Conservation (phyloP, 2,888 invertebrate genomes). For the Dryocosmus kuriphilus region DNA sequence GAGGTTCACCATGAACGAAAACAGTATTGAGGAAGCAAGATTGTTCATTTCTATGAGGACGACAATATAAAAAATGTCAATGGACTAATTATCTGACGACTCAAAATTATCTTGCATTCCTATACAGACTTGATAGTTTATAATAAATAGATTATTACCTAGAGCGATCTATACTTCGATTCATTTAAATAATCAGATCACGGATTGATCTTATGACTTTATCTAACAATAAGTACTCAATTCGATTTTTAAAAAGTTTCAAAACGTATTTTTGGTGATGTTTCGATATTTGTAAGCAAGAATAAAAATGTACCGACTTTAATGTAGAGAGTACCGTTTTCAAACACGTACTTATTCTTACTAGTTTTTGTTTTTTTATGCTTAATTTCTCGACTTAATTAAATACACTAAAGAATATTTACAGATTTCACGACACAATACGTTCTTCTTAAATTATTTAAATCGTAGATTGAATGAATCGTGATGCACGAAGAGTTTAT, state of each 20-base stretch:
- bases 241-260: not conserved
- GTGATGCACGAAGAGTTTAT: not conserved
- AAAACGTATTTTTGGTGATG: constrained; percentile 3
- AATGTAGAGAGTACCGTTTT: not conserved
- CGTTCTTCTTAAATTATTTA: not conserved
- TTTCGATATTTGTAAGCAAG: not conserved
- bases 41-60: not conserved
- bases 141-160: constrained; percentile 34
- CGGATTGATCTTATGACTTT: not conserved
- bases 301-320: not conserved
- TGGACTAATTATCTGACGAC: not conserved
- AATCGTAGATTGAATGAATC: not conserved
- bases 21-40: not conserved
- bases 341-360: not conserved
- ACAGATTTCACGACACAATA: not conserved
- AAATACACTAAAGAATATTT: not conserved
- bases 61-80: not conserved
- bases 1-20: constrained; percentile 69
- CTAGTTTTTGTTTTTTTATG: not conserved
- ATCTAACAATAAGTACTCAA: constrained; percentile 23
- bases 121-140: not conserved
- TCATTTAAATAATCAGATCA: not conserved
- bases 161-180: not conserved
- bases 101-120: not conserved
- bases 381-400: not conserved